Evolutionary conservation across 2,797 vertebrate species (phyloP).

Genomic region (Tachyglossus aculeatus): DNA sequence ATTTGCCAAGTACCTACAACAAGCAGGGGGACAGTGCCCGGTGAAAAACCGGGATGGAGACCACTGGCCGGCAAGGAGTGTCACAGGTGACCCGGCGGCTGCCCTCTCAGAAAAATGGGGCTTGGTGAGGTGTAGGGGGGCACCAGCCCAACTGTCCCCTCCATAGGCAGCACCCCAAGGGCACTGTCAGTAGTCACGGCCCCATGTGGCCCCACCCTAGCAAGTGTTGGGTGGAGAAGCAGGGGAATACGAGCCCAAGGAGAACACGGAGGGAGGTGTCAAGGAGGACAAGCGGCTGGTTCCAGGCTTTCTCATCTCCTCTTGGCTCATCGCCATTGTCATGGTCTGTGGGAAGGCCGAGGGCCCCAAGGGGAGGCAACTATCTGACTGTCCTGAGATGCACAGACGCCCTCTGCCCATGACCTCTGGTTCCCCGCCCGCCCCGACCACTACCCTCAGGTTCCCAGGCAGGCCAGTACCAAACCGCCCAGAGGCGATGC

Average conservation of each 20-base stretch:
- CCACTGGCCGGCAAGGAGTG: conserved; percentile 66
- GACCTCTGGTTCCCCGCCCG: too few relatives aligned
- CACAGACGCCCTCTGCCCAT: too few relatives aligned
- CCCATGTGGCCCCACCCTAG: too few relatives aligned
- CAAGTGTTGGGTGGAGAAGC: background rate
- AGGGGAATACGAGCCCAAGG: conserved; percentile 17
- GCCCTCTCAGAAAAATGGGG: too few relatives aligned
- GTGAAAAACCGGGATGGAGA: conserved; percentile 65
- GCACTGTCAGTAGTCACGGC: too few relatives aligned
- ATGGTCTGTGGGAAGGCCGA: background rate
- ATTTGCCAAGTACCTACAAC: conserved; percentile 99
- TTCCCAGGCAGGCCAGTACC: too few relatives aligned
- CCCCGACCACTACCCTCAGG: too few relatives aligned
- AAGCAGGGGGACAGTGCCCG: conserved; percentile 81
- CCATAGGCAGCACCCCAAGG: too few relatives aligned
- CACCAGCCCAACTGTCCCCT: too few relatives aligned
- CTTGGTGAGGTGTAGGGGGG: too few relatives aligned
- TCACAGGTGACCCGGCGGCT: conserved; percentile 59
- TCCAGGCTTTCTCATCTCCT: conserved; percentile 6
- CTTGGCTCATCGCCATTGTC: background rate
- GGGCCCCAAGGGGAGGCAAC: background rate
- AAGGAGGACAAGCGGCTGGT: background rate
- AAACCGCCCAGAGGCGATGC: too few relatives aligned
- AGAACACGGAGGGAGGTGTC: background rate
- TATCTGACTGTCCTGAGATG: too few relatives aligned